Evolutionary conservation across 1,140 invertebrate species (phyloP).

Genomic region (Archivesica marissinica): DNA sequence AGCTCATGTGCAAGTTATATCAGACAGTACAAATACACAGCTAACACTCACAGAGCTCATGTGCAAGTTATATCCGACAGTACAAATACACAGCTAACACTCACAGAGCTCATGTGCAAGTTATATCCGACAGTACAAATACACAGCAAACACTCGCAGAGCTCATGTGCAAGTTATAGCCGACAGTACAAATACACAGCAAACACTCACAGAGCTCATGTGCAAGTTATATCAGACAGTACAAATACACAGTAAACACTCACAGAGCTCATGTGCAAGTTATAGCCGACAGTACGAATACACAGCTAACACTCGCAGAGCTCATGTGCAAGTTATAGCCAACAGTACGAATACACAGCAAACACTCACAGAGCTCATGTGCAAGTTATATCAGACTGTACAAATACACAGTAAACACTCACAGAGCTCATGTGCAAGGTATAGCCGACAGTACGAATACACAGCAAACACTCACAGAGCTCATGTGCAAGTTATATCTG

Average conservation of each 20-base stretch:
- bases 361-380: constrained; percentile 30
- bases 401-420: constrained; percentile 53
- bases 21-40: constrained; percentile 60
- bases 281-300: constrained; percentile 57
- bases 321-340: too few species aligned
- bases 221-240: constrained; percentile 55
- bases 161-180: too few species aligned
- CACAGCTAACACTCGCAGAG: constrained; percentile 36
- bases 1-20: too few species aligned
- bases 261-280: too few species aligned
- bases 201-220: constrained; percentile 31
- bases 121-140: constrained; percentile 56
- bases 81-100: constrained; percentile 55
- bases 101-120: too few species aligned
- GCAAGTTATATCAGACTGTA: constrained; percentile 54
- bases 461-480: constrained; percentile 39
- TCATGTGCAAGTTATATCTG: too few species aligned
- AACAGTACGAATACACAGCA: constrained; percentile 59
- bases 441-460: constrained; percentile 57
- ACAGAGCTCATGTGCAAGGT: too few species aligned
- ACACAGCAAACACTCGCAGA: constrained; percentile 41
- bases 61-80: constrained; percentile 51
- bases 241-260: constrained; percentile 53
- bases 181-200: constrained; percentile 59
- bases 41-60: constrained; percentile 32